Percentiles rank a stretch among this genome's conserved stretches.
phyloP scores from a whole-genome alignment of 92 coral and sea anemone species.

The Meandrina meandrites region DNA sequence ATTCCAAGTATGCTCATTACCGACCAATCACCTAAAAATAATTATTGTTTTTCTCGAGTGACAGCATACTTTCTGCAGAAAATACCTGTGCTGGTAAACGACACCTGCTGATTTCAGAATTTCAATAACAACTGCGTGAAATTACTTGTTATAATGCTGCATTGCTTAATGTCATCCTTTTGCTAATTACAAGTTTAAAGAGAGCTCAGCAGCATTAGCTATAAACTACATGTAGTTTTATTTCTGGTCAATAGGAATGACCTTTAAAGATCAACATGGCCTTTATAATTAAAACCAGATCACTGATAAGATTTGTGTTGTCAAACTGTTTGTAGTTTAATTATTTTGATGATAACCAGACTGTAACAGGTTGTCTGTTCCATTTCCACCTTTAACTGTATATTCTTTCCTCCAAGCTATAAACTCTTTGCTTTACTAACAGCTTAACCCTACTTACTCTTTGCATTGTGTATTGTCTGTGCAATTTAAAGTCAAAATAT shows the following conservation, averaged over 20 bases:
- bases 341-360: neutral
- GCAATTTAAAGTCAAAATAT: neutral
- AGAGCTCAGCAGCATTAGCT: neutral
- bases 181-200: neutral
- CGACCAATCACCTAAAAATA: neutral
- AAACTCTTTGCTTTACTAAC: constrained; percentile 7
- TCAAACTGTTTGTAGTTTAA: constrained; percentile 1
- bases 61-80: neutral
- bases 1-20: constrained; percentile 31
- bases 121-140: neutral
- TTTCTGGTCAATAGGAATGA: neutral
- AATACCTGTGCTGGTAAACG: neutral
- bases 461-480: neutral
- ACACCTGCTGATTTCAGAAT: neutral
- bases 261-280: neutral
- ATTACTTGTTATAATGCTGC: neutral
- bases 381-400: neutral
- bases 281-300: neutral
- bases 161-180: neutral
- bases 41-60: neutral
- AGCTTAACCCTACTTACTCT: neutral
- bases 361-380: neutral
- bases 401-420: neutral
- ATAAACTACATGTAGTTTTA: neutral
- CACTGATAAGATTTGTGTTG: neutral